Conservation (phyloP, 2,888 invertebrate species). For the Orgyia antiqua region DNA sequence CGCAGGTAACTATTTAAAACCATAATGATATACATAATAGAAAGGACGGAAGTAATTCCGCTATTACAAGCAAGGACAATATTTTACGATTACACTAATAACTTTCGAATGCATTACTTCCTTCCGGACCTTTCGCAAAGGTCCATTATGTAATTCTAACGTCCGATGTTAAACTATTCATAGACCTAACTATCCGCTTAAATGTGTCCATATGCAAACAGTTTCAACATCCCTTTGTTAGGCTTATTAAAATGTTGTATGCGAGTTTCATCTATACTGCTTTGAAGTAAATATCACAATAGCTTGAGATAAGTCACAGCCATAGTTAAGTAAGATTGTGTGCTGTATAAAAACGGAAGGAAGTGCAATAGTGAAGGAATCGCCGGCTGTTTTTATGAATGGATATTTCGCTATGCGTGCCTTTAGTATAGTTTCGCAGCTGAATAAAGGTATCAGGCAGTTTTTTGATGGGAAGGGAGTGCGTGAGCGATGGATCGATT, state of each 20-base stretch:
- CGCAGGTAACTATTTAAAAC: no score
- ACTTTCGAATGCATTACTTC: slow-evolving; percentile 33
- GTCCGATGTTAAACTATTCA: slow-evolving; percentile 6
- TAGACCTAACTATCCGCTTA: slow-evolving; percentile 12
- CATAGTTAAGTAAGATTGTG: slow-evolving; percentile 18
- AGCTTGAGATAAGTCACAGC: slow-evolving; percentile 15
- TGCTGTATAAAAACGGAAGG: slow-evolving; percentile 46
- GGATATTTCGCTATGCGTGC: slow-evolving; percentile 65
- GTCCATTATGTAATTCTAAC: slow-evolving; percentile 17
- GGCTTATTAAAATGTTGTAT: no score
- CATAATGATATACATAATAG: no score
- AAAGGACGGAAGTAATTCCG: slow-evolving; percentile 30
- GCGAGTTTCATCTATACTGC: slow-evolving; percentile 11
- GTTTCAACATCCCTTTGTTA: slow-evolving; percentile 9
- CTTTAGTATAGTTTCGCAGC: slow-evolving; percentile 54
- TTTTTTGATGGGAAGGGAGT: slow-evolving; percentile 51
- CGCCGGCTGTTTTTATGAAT: slow-evolving; percentile 48
- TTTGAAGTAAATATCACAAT: slow-evolving; percentile 15
- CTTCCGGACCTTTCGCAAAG: slow-evolving; percentile 40
- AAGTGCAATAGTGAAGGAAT: slow-evolving; percentile 49
- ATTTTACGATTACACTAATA: slow-evolving; percentile 28
- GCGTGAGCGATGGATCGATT: slow-evolving; percentile 65
- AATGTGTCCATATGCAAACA: slow-evolving; percentile 10
- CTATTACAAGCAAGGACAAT: slow-evolving; percentile 21
- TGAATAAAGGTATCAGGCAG: slow-evolving; percentile 47